A percentile compares a stretch with the other conserved stretches of the same genome.
Evolutionary conservation across 2,888 invertebrate genomes (phyloP).

Genomic region (Patella depressa): DNA sequence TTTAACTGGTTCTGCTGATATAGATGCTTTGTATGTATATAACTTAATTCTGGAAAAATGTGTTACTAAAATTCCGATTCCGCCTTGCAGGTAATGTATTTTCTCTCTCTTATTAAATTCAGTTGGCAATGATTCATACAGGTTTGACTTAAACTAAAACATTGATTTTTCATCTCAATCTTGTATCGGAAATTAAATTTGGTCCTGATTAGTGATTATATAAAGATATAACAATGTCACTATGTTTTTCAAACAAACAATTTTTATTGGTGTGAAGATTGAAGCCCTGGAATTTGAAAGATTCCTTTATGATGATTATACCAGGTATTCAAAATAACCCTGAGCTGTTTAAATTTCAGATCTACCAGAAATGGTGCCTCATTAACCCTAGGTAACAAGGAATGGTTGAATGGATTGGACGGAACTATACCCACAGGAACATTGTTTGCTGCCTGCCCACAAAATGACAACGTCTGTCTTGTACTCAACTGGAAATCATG

Average conservation of each 20-base stretch:
- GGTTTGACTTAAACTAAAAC: no score
- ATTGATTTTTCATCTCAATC: no score
- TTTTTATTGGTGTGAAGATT: not conserved
- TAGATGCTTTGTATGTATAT: conserved; percentile 28
- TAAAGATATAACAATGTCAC: no score
- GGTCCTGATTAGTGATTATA: no score
- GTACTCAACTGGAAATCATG: conserved; percentile 41
- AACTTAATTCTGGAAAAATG: conserved; percentile 27
- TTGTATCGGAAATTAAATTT: no score
- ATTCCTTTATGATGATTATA: no score
- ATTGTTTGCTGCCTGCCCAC: conserved; percentile 40
- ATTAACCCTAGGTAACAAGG: conserved; percentile 52
- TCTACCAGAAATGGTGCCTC: conserved; percentile 59
- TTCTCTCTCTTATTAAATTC: not conserved
- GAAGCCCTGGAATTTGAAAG: no score
- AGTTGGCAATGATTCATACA: no score
- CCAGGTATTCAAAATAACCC: no score
- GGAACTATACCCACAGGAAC: conserved; percentile 38
- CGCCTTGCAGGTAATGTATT: conserved; percentile 29
- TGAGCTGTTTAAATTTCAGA: conserved; percentile 37
- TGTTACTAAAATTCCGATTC: conserved; percentile 26
- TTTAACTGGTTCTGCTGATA: conserved; percentile 23
- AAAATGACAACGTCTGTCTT: conserved; percentile 41
- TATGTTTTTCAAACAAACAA: not conserved
- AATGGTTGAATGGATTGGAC: conserved; percentile 61